A percentile compares a stretch with the other conserved stretches of the same genome.
Conservation (phyloP, 2,113 vertebrate species). For the Hypanus sabinus region DNA sequence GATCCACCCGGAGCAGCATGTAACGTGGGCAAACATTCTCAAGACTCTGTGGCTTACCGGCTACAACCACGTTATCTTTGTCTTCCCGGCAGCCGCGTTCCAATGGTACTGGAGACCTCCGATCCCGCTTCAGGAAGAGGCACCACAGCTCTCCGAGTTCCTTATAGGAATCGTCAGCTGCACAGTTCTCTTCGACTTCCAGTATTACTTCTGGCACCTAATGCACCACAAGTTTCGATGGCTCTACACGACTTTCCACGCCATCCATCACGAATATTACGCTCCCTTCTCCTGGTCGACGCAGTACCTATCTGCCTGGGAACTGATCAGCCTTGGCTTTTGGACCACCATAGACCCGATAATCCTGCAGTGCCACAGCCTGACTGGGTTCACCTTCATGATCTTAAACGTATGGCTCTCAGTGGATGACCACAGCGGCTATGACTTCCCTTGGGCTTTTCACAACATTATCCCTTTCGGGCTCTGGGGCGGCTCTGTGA, state of each 20-base stretch:
- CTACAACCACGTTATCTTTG: constrained; percentile 65
- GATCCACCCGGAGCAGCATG: constrained; percentile 55
- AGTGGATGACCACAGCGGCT: constrained; percentile 67
- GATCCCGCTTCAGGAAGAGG: constrained; percentile 53
- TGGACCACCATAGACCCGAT: constrained; percentile 65
- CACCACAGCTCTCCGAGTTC: constrained; percentile 58
- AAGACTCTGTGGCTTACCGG: constrained; percentile 55
- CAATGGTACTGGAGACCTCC: constrained; percentile 69
- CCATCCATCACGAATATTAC: constrained; percentile 64
- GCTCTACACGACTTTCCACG: constrained; percentile 67
- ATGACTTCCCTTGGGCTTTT: constrained; percentile 64
- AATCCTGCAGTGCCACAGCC: constrained; percentile 63
- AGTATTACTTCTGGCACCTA: constrained; percentile 69
- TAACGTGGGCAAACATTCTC: constrained; percentile 57
- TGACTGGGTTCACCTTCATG: constrained; percentile 68
- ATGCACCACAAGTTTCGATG: constrained; percentile 62
- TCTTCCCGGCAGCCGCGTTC: constrained; percentile 60
- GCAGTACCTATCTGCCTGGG: constrained; percentile 67
- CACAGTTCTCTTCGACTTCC: constrained; percentile 67
- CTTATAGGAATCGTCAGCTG: constrained; percentile 61
- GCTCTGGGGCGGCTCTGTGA: constrained; percentile 62
- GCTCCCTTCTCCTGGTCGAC: constrained; percentile 66
- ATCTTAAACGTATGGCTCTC: constrained; percentile 66
- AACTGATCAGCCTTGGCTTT: constrained; percentile 63
- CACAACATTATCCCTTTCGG: constrained; percentile 64